Conservation (phyloP, 2,113 vertebrate genomes). For the Crotalus helleri region DNA sequence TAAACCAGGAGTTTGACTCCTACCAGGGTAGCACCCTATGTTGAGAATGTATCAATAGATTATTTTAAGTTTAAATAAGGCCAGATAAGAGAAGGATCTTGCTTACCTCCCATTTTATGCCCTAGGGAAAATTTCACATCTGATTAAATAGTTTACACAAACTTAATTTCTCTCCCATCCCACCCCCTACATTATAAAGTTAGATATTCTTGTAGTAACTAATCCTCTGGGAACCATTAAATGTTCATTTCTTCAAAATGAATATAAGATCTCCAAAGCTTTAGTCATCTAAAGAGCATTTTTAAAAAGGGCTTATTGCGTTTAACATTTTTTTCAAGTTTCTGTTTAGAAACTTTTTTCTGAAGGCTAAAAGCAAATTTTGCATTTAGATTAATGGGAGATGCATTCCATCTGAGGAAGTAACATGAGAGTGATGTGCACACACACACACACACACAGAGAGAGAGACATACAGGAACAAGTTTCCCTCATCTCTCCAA, state of each 20-base stretch:
- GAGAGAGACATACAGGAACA: background rate
- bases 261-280: slow-evolving; percentile 81
- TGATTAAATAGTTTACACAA: slow-evolving; percentile 86
- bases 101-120: slow-evolving; percentile 65
- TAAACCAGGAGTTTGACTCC: slow-evolving; percentile 51
- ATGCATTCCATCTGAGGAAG: slow-evolving; percentile 79
- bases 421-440: slow-evolving; percentile 65
- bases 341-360: slow-evolving; percentile 46
- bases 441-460: background rate
- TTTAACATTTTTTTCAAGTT: slow-evolving; percentile 83
- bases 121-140: slow-evolving; percentile 76
- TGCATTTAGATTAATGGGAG: slow-evolving; percentile 85
- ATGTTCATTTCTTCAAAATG: slow-evolving; percentile 82
- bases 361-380: slow-evolving; percentile 76
- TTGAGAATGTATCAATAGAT: slow-evolving; percentile 29
- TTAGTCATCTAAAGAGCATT: slow-evolving; percentile 81
- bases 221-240: slow-evolving; percentile 84
- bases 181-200: slow-evolving; percentile 78
- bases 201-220: slow-evolving; percentile 81
- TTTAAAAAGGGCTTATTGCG: slow-evolving; percentile 72
- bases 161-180: slow-evolving; percentile 74
- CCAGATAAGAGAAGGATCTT: slow-evolving; percentile 59
- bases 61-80: slow-evolving; percentile 71
- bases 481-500: slow-evolving; percentile 62
- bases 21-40: slow-evolving; percentile 25